Base-by-base conservation (phyloP, 2,113 vertebrate species). In the Platichthys stellatus region DNA sequence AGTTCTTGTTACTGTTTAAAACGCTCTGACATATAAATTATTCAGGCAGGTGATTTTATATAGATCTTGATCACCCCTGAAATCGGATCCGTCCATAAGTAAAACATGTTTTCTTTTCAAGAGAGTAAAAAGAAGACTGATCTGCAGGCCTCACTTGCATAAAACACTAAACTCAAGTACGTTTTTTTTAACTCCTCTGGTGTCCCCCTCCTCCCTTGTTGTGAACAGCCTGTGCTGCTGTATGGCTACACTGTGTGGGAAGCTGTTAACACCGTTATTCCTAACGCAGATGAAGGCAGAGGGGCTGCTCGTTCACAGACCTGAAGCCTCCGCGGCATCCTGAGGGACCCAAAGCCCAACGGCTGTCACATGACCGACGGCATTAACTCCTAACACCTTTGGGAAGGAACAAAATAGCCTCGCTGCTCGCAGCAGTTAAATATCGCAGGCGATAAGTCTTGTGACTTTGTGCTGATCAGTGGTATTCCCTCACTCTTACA, bases 251-350 rank as follows among this genome's bases (percentile, higher is more conserved):
- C 58, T 67, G 72, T 83, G 84, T 68, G 85, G 83, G 85, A 90
- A 87, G 86, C 86, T 90, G 89, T 91, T 90, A 91, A 90, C 90
- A 82, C 88, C 62, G 85, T 88, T 93, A 92, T 92, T 93, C 88
- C 87, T 80, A 89, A 90, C 88, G 21, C 80, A 76, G 81, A 83
- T 63, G 82, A 92, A 91, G 31, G 31, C 31, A 31, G 31, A 31
- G 88, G 45, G 59, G 64, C 76, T 65, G 64, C 82, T 80, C 85
- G 85, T 88, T 92, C 86, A 75, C 71, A 76, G 82, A 81, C 83
- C 70, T 43, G 77, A 80, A 85, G 76, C 75, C 74, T 82, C 80
- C n/a, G 66, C 31, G 80, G 88, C 86, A 84, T 89, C 83, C 72
- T 63, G 78, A 58, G 72, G 78, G 76, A 85, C 73, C 68, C 56